Percentiles rank a stretch among this genome's conserved stretches.
Conservation (phyloP, 1,140 invertebrate species). For the Camponotus vicinus region DNA sequence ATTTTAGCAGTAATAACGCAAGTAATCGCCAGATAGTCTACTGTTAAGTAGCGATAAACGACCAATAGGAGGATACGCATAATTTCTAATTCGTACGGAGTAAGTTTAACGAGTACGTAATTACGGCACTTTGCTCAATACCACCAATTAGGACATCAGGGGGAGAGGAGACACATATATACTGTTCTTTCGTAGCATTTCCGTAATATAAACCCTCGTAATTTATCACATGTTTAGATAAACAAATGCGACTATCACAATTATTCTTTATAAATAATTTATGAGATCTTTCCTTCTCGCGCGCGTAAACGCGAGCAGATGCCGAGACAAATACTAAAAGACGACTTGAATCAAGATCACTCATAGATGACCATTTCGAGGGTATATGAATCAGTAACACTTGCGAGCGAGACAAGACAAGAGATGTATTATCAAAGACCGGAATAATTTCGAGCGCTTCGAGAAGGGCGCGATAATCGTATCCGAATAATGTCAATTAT, state of each 20-base stretch:
- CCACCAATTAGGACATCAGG: conserved; percentile 64
- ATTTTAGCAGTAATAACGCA: conserved; percentile 74
- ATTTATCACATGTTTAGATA: conserved; percentile 54
- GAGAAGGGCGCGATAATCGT: conserved; percentile 38
- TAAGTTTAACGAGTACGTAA: conserved; percentile 70
- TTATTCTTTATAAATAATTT: conserved; percentile 67
- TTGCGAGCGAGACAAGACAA: background rate
- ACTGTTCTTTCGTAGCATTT: conserved; percentile 61
- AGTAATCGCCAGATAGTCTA: conserved; percentile 71
- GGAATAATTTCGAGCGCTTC: conserved; percentile 59
- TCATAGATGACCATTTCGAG: conserved; percentile 73
- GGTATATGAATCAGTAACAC: conserved; percentile 34
- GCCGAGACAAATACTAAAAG: conserved; percentile 52
- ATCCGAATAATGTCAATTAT: conserved; percentile 49
- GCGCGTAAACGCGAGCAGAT: conserved; percentile 27
- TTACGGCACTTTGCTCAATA: conserved; percentile 72
- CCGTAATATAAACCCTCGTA: conserved; percentile 52
- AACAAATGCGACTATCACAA: conserved; percentile 49
- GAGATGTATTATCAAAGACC: background rate
- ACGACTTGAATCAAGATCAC: conserved; percentile 34
- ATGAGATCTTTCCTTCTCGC: conserved; percentile 31
- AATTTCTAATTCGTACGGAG: conserved; percentile 73
- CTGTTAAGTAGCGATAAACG: conserved; percentile 71
- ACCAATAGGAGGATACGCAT: conserved; percentile 73
- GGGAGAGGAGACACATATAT: conserved; percentile 51